Percentiles rank a stretch among this genome's conserved stretches.
These are phyloP conservation scores for Gavialis gangeticus DNA, from an alignment of 2,113 vertebrate species.

Conservation along the genomic window DNA sequence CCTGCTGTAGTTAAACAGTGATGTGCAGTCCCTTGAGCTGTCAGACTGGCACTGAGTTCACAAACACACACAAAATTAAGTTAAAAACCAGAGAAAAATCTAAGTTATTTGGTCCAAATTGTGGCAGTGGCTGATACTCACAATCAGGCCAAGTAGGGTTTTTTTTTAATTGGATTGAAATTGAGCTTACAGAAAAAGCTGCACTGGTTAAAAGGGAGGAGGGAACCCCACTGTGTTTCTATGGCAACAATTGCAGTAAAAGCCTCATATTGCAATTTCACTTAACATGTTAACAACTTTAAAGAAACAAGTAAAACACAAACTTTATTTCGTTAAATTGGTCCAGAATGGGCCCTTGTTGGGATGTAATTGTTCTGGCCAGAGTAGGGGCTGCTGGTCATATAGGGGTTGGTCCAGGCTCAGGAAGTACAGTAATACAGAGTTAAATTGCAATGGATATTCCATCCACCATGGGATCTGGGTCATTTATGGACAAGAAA, in stretches of 20 bases:
- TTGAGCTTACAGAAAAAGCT: not conserved
- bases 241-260: constrained; percentile 48
- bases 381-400: not conserved
- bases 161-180: constrained; percentile 24
- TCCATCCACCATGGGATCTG: not conserved
- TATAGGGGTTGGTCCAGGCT: not conserved
- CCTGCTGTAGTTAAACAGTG: accelerated
- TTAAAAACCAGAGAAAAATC: not conserved
- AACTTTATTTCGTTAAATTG: not conserved
- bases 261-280: not conserved
- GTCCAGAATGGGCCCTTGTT: accelerated
- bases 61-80: accelerated
- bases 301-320: not conserved
- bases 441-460: not conserved
- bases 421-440: not conserved
- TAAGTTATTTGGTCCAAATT: not conserved
- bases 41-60: accelerated
- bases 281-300: constrained; percentile 37
- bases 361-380: accelerated
- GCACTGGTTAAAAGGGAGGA: constrained; percentile 22
- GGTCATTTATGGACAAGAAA: not conserved
- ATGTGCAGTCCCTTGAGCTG: not conserved
- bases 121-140: not conserved
- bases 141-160: not conserved
- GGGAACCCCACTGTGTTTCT: constrained; percentile 54